Evolutionary conservation across 2,797 vertebrate species (phyloP).

Genomic region (Mallotus villosus): DNA sequence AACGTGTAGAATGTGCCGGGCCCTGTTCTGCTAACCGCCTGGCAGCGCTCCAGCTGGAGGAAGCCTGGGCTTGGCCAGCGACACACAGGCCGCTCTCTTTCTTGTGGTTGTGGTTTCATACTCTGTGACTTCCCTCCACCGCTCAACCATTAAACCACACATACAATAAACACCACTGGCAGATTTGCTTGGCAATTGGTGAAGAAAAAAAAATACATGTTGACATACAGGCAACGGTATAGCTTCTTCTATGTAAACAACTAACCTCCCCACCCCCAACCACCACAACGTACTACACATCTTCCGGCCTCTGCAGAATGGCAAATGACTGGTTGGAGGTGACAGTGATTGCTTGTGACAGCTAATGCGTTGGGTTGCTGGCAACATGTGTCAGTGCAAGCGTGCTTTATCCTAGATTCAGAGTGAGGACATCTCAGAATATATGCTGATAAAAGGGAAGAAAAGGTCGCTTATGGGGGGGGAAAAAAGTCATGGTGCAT

Average conservation of each 20-base stretch:
- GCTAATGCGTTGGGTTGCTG: conserved; percentile 67
- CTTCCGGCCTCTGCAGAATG: conserved; percentile 59
- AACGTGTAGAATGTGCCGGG: not conserved
- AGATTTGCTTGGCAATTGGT: conserved; percentile 30
- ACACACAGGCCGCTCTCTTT: conserved; percentile 44
- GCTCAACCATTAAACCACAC: conserved; percentile 56
- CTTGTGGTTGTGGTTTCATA: conserved; percentile 67
- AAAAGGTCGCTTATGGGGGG: conserved; percentile 52
- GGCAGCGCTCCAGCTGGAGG: conserved; percentile 46
- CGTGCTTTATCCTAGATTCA: conserved; percentile 70
- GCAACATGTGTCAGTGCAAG: conserved; percentile 73
- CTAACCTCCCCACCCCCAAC: conserved; percentile 12
- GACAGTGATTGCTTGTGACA: conserved; percentile 68
- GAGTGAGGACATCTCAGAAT: conserved; percentile 56
- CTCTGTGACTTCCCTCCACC: conserved; percentile 39
- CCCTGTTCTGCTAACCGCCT: conserved; percentile 53
- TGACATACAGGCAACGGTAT: conserved; percentile 15
- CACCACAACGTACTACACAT: conserved; percentile 25
- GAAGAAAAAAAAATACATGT: conserved; percentile 28
- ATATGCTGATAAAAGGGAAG: conserved; percentile 26
- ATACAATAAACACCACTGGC: conserved; percentile 59
- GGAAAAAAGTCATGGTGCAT: too few species aligned
- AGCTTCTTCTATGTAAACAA: not conserved
- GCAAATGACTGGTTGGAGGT: conserved; percentile 68
- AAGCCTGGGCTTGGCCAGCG: conserved; percentile 50